Conservation (phyloP, 2,888 invertebrate genomes). For the Plebejus argus region DNA sequence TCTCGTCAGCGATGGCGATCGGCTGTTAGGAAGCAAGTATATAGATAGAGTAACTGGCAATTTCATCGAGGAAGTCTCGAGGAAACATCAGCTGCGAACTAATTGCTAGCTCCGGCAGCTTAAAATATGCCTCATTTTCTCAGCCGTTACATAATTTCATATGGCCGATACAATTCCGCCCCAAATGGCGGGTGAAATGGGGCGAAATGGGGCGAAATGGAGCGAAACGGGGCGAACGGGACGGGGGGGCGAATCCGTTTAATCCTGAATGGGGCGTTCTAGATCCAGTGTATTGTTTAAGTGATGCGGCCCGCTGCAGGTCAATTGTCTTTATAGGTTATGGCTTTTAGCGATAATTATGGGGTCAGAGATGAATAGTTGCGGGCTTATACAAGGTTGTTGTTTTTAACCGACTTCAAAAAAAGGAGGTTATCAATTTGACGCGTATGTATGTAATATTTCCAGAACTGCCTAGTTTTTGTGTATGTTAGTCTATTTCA, state of each 20-base stretch:
- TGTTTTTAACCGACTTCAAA: too few species aligned
- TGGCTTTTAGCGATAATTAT: not conserved
- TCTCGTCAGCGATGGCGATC: not conserved
- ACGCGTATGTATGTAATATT: too few species aligned
- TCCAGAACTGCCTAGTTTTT: too few species aligned
- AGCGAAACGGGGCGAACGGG: not conserved
- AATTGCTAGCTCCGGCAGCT: not conserved
- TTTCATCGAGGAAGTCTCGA: not conserved
- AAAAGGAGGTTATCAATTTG: too few species aligned
- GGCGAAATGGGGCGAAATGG: conserved; percentile 9
- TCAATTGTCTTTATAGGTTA: conserved; percentile 1
- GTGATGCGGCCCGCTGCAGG: not conserved
- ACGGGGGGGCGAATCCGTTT: conserved; percentile 1
- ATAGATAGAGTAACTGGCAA: not conserved
- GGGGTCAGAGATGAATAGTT: not conserved
- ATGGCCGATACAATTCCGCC: not conserved
- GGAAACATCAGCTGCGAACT: not conserved
- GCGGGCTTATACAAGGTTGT: not conserved
- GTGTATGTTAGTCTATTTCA: too few species aligned
- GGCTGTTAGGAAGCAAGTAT: too few species aligned
- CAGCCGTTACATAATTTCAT: not conserved
- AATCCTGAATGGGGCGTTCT: conserved; percentile 20
- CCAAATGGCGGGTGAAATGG: conserved; percentile 15
- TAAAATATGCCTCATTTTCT: conserved; percentile 1
- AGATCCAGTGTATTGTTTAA: conserved; percentile 18